Evolutionary conservation across 2,113 vertebrate genomes (phyloP).

Genomic region (Capreolus pygargus): DNA sequence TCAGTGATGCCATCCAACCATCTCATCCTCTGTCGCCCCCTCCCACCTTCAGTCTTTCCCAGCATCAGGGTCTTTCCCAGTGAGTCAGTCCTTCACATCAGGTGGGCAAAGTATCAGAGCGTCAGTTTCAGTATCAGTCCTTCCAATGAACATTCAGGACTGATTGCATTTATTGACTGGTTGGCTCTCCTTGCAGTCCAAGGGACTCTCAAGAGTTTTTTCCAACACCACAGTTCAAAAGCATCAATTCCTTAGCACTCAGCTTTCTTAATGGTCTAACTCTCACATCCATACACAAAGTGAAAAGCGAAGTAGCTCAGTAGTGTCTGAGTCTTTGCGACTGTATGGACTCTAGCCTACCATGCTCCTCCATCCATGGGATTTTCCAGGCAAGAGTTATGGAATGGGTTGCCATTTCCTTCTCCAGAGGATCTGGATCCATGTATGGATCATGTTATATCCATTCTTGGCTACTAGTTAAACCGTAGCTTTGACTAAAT

Average conservation of each 20-base stretch:
- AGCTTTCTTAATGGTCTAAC: not conserved
- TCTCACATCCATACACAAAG: not conserved
- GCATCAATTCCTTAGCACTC: not conserved
- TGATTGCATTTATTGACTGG: not conserved
- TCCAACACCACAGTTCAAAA: not conserved
- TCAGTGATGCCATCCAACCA: not conserved
- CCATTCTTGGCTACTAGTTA: too few species aligned
- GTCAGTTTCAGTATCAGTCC: not conserved
- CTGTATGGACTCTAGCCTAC: not conserved
- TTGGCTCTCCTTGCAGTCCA: not conserved
- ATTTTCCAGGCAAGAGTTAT: not conserved
- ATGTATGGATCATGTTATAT: not conserved
- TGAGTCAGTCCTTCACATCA: not conserved
- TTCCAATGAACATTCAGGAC: not conserved
- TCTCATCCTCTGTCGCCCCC: not conserved
- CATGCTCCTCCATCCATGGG: accelerated
- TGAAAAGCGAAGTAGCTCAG: not conserved
- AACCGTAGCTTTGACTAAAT: too few species aligned
- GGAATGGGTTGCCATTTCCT: not conserved
- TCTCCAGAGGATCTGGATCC: not conserved
- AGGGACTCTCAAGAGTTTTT: not conserved
- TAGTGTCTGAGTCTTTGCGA: not conserved
- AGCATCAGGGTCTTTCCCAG: not conserved
- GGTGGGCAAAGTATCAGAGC: not conserved
- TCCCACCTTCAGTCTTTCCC: accelerated